Base-by-base conservation (phyloP, 1,140 invertebrate genomes). In the Thaumatotibia leucotreta region DNA sequence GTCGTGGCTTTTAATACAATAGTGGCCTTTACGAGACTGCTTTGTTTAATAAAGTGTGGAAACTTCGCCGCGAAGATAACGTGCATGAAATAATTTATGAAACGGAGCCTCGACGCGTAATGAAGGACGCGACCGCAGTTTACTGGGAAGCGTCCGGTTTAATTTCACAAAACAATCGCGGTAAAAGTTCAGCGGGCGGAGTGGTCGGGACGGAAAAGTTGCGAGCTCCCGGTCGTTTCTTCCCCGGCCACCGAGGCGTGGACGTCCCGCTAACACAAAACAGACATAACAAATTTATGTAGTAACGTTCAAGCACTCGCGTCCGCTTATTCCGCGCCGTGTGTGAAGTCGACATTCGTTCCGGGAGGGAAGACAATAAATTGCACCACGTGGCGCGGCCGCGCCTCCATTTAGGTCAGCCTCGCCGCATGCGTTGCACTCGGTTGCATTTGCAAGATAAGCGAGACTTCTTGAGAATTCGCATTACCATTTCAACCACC, bases 51-150 rank as follows among this genome's bases (percentile, higher is more conserved):
- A 80, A 87, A 87, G 79, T 86, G 83, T 58, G 29, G 80, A 87
- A 89, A 86, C 73, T 82, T 81, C 64, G 75, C 72, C 66, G 76
- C 75, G 74, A 76, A 85, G 83, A 84, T 83, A 86, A 83, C 71
- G 68, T 77, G 80, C 80, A 84, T 89, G 82, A 54, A 84, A 87
- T 87, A 88, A 89, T 90, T 86, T 84, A 87, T 86, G 85, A 88
- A 84, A 86, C 50, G 50, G 78, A 83, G 77, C 79, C 73, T 71
- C 75, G 73, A 74, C 11, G 73, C 73, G 79, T 88, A 86, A 87
- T 82, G 80, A 85, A 83, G 77, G 81, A 71, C 77, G 73, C 75
- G 82, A 82, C 77, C 84, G 76, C 83, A 79, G 74, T 72, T 74
- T 70, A 69, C 64, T 39, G 70, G 69, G 73, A 61, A 67, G 67